Percentiles rank a stretch among this genome's conserved stretches.
These are phyloP conservation scores for Gerris buenoi DNA, from an alignment of 1,140 invertebrate genomes.

Conservation along the genomic window DNA sequence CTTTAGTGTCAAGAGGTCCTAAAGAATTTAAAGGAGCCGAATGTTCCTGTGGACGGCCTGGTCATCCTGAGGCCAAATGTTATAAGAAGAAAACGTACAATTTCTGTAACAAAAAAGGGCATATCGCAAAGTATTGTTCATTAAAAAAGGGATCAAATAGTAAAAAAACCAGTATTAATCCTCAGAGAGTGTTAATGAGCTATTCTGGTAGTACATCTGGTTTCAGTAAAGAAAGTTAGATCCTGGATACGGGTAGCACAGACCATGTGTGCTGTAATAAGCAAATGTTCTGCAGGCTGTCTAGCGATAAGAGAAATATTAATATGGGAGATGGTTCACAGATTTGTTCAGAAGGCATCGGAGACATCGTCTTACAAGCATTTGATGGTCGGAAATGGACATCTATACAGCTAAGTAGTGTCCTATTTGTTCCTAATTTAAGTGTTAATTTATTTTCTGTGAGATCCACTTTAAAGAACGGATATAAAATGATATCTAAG, in stretches of 20 bases:
- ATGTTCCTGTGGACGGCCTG: too few species aligned
- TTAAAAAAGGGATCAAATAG: background rate
- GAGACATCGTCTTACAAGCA: background rate
- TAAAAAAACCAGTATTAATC: background rate
- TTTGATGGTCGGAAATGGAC: background rate
- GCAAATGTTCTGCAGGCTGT: background rate
- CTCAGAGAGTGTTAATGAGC: background rate
- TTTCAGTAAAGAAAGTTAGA: background rate
- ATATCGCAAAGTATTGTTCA: background rate
- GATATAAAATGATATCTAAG: background rate
- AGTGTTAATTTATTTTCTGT: background rate
- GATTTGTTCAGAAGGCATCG: background rate
- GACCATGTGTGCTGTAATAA: background rate
- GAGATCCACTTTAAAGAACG: background rate
- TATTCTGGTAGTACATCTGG: background rate
- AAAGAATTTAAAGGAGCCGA: too few species aligned
- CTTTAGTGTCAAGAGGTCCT: too few species aligned
- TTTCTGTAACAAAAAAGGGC: background rate
- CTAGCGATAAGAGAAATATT: background rate
- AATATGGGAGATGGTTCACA: background rate
- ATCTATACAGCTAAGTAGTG: background rate
- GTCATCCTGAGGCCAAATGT: too few species aligned
- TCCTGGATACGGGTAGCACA: background rate
- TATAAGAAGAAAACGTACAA: background rate
- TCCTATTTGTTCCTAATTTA: background rate